These are phyloP conservation scores for Apodemia zela DNA, from an alignment of 2,888 invertebrate genomes.

Conservation along the genomic window DNA sequence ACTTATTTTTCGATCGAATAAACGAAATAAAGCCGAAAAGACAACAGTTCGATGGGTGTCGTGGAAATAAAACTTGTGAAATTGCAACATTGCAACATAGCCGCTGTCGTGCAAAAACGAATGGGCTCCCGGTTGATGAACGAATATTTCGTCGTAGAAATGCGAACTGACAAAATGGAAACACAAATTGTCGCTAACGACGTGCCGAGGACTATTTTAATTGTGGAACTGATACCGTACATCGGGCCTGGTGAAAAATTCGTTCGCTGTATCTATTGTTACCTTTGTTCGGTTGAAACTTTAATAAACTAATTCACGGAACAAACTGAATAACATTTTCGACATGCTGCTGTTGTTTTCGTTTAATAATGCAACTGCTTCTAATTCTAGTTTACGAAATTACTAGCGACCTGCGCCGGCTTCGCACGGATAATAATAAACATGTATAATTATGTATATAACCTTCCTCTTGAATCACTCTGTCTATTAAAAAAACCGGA, in stretches of 20 bases:
- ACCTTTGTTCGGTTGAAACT: slow-evolving; percentile 10
- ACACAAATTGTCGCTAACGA: slow-evolving; percentile 21
- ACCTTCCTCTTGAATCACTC: no score
- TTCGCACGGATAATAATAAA: no score
- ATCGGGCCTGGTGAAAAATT: slow-evolving; percentile 9
- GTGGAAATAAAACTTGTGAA: slow-evolving; percentile 35
- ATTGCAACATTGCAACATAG: slow-evolving; percentile 41
- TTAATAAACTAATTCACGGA: slow-evolving; percentile 11
- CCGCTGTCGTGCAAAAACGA: slow-evolving; percentile 30
- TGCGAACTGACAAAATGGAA: slow-evolving; percentile 19
- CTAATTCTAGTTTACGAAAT: not conserved
- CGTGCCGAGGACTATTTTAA: slow-evolving; percentile 14
- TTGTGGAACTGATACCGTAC: slow-evolving; percentile 17
- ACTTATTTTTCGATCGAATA: slow-evolving; percentile 29
- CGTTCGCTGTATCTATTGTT: slow-evolving; percentile 6
- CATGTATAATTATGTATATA: no score
- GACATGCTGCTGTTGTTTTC: not conserved
- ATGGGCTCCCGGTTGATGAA: slow-evolving; percentile 30
- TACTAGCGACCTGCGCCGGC: no score
- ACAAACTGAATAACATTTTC: slow-evolving; percentile 1
- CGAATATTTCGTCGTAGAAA: slow-evolving; percentile 26
- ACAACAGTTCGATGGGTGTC: slow-evolving; percentile 32
- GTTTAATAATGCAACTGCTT: not conserved
- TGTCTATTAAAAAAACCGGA: no score
- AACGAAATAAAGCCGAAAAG: slow-evolving; percentile 24